phyloP scores from a whole-genome alignment of 2,888 invertebrate species.

The Idaea straminata region DNA sequence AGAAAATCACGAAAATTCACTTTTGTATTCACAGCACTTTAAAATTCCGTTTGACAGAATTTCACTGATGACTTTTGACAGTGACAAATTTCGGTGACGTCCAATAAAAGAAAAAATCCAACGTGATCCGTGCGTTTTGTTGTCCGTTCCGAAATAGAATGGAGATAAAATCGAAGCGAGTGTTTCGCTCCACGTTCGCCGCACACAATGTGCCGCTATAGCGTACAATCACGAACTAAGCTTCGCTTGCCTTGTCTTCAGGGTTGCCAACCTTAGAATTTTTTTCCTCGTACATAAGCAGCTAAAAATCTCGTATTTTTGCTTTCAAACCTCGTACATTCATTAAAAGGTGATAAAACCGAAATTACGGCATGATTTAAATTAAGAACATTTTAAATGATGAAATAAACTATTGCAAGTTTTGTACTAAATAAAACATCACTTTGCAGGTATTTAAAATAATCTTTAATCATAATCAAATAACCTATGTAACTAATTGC shows the following conservation, averaged over 20 bases:
- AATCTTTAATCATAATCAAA: too few species aligned
- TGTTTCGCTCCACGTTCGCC: background rate
- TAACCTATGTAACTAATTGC: too few species aligned
- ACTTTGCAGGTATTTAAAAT: too few species aligned
- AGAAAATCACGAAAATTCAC: background rate
- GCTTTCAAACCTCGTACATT: too few species aligned
- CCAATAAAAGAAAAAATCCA: background rate
- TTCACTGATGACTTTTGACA: conserved; percentile 18
- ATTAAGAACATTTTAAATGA: too few species aligned
- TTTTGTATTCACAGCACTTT: background rate
- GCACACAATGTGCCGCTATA: conserved; percentile 9
- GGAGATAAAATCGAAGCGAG: conserved; percentile 7
- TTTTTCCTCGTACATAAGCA: too few species aligned
- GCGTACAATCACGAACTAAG: conserved; percentile 13
- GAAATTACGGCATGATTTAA: too few species aligned
- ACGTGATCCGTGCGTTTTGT: conserved; percentile 11
- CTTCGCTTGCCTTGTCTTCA: background rate
- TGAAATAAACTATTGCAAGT: too few species aligned
- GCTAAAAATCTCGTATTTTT: too few species aligned
- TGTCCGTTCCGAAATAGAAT: conserved; percentile 12
- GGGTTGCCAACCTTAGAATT: too few species aligned
- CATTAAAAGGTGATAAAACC: too few species aligned
- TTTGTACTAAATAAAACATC: too few species aligned
- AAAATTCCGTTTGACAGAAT: conserved; percentile 13
- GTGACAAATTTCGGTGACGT: conserved; percentile 4